Base-by-base conservation (phyloP, 2,888 invertebrate genomes). In the Latrodectus hesperus region DNA sequence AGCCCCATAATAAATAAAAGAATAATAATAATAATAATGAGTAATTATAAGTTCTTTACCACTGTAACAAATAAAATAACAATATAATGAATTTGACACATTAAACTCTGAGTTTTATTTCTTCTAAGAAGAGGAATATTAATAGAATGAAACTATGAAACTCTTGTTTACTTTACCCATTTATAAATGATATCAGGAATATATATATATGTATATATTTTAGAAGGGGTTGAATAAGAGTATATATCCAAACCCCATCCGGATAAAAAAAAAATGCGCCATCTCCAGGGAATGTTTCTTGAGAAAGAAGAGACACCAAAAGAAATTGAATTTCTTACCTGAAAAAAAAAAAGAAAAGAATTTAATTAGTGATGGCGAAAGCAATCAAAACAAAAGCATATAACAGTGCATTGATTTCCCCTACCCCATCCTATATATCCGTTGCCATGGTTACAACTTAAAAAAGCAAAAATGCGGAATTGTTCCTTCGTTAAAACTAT, bases 371-470 rank as follows among this genome's bases (percentile, higher is more conserved):
- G 86, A 76, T 80, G 71, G 80, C 64, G 74, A 81, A 86, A 76
- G 80, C 86, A 86, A 86, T 80, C 80, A 86, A 86, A 86, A 86
- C 80, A 81, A 76, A 86, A 79, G 75, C 75, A 68, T 85, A 85
- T 74, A 74, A 86, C 81, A 76, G 53, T 65, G 65, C 86, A 86
- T 81, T 81, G 86, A 81, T 76, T 81, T 80, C 71, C 78, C 67
- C 38, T 71, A 51, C 55, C 75, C 12, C 38, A 52, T 16, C 26
- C 65, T 17, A 17, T 65, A 76, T 77, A 77, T 79, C 68, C 68
- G 81, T 86, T 81, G 74, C 81, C 65, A 86, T 86, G 74, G 70
- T 26, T 10, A 85, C 80, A 16, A 16, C 22, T 64, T 17, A 77
- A 76, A 49, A 64, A 67, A 68, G 52, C 67, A 72, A 16, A 73